A percentile compares a stretch with the other conserved stretches of the same genome.
Evolutionary conservation across 2,888 invertebrate species (phyloP).

Genomic region (Aleiodes leptofemur): DNA sequence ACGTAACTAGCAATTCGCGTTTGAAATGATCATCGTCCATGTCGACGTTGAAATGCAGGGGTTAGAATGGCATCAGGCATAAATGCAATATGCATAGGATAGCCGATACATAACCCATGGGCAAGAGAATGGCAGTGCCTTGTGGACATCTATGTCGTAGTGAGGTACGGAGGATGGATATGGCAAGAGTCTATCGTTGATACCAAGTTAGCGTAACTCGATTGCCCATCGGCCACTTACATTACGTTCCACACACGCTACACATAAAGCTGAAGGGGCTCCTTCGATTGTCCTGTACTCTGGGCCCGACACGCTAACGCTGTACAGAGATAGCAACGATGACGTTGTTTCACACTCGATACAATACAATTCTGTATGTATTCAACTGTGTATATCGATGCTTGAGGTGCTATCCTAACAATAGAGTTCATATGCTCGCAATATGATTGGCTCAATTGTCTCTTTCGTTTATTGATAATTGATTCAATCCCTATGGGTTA

Average conservation of each 20-base stretch:
- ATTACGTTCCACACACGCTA: constrained; percentile 18
- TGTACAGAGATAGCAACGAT: constrained; percentile 5
- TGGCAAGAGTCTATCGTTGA: background rate
- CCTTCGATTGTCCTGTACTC: constrained; percentile 24
- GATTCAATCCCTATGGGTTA: too few species aligned
- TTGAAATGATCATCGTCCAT: constrained; percentile 12
- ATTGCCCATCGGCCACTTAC: constrained; percentile 29
- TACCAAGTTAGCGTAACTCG: constrained; percentile 15
- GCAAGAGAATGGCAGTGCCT: background rate
- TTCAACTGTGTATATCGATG: constrained; percentile 21
- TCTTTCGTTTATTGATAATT: too few species aligned
- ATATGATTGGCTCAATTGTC: too few species aligned
- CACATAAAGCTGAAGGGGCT: constrained; percentile 18
- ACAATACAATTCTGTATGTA: constrained; percentile 22
- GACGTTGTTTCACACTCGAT: constrained; percentile 39
- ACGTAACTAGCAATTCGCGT: background rate
- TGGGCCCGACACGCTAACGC: background rate
- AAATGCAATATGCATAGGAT: constrained; percentile 38
- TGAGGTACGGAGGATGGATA: constrained; percentile 12
- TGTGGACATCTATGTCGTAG: background rate
- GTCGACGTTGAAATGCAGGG: constrained; percentile 36
- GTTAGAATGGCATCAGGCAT: constrained; percentile 29
- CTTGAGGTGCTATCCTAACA: constrained; percentile 16
- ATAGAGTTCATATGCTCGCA: background rate
- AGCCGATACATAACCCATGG: too few species aligned